A percentile compares a stretch with the other conserved stretches of the same genome.
Conservation (phyloP, 1,140 invertebrate species). For the Frieseomelitta varia region DNA sequence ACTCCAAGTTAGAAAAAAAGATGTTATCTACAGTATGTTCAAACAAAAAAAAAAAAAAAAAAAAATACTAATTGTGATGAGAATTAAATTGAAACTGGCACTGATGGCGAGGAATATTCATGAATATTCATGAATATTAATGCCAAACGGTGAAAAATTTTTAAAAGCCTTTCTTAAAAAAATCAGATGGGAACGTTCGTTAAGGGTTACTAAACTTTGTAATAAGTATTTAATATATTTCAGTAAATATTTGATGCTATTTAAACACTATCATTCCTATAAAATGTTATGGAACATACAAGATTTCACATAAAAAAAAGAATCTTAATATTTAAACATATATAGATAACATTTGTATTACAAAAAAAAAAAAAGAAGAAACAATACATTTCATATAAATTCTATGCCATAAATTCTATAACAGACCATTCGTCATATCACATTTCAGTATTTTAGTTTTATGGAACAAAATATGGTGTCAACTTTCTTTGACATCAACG, state of each 20-base stretch:
- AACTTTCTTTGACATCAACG: not conserved
- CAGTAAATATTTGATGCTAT: not conserved
- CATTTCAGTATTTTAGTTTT: constrained; percentile 27
- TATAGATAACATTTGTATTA: not conserved
- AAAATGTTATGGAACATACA: constrained; percentile 6
- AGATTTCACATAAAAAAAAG: not conserved
- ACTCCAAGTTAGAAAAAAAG: too few relatives aligned
- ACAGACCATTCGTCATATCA: not conserved
- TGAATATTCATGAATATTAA: too few relatives aligned
- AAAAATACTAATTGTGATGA: too few relatives aligned
- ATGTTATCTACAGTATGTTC: too few relatives aligned
- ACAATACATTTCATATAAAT: constrained; percentile 7
- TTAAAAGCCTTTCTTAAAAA: too few relatives aligned
- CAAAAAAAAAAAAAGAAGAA: not conserved
- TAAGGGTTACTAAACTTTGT: not conserved
- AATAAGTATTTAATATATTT: constrained; percentile 1
- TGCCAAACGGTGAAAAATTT: too few relatives aligned
- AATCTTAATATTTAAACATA: constrained; percentile 11
- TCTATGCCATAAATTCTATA: not conserved
- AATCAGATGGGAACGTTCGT: too few relatives aligned
- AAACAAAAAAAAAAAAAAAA: too few relatives aligned
- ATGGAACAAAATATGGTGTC: not conserved
- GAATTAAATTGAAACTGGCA: too few relatives aligned
- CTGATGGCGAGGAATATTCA: too few relatives aligned
- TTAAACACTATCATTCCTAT: not conserved